Evolutionary conservation across 2,113 vertebrate species (phyloP), one percentile per base, ranked within the genome.

Genomic region (Polyodon spathula): DNA sequence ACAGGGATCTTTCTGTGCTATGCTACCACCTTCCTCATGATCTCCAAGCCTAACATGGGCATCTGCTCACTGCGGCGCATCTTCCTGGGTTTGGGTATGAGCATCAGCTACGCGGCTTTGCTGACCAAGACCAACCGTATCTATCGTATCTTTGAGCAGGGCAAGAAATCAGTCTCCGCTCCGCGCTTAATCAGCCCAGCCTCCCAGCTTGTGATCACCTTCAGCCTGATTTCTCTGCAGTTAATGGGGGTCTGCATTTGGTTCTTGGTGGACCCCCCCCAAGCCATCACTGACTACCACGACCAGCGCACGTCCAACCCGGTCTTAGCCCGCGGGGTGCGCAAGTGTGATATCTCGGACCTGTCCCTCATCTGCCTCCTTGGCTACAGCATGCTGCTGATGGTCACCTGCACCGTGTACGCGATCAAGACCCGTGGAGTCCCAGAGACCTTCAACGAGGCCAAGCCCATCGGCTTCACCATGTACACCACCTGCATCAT

Each of bases 401-500:
- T 97, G 94, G 94, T 97, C 78, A 97, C 94, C 37, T 97, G 94
- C 78, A 97, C 94, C 14, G 93, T 97, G 64, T 97, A 97, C 0
- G 94, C 94, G 69, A 97, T 97, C 79, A 97, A 97, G 85, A 96
- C 94, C 4, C 87, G 94, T 0, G 90, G 94, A 2, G 94, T 97
- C 66, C 94, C 94, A 0, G 94, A 97, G 86, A 97, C 93, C 61
- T 97, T 97, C 85, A 97, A 97, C 0, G 94, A 97, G 84, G 94
- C 94, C 80, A 97, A 97, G 81, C 94, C 94, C 73, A 97, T 97
- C 1, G 94, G 94, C 76, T 95, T 97, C 81, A 97, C 94, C 81
- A 97, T 97, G 94, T 97, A 97, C 79, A 97, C 94, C 62, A 97
- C 94, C 68, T 97, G 94, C 79, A 97, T 97, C 37, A 90, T 97